These are phyloP conservation scores for Anticlea derivata DNA, from an alignment of 2,888 invertebrate species.

Conservation along the genomic window DNA sequence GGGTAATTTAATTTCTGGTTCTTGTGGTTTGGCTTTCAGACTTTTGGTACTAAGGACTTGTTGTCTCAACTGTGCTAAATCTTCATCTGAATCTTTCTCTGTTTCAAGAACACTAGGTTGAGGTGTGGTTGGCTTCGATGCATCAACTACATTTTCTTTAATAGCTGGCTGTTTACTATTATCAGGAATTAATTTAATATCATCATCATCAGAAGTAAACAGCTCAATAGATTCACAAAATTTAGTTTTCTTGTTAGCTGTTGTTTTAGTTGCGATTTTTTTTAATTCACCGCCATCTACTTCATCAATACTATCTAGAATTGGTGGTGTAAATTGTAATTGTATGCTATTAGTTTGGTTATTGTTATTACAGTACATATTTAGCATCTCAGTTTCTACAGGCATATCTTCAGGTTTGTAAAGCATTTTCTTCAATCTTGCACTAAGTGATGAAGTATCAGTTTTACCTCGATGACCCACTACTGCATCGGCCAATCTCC, in stretches of 20 bases:
- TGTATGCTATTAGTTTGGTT: slow-evolving; percentile 22
- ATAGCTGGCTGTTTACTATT: slow-evolving; percentile 1
- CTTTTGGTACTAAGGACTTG: slow-evolving; percentile 74
- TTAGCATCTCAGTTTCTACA: slow-evolving; percentile 4
- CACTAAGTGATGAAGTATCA: slow-evolving; percentile 68
- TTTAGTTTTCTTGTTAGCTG: slow-evolving; percentile 2
- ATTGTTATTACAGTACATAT: slow-evolving; percentile 13
- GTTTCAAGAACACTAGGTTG: slow-evolving; percentile 33
- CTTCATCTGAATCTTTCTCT: slow-evolving; percentile 71
- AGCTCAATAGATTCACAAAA: slow-evolving; percentile 23
- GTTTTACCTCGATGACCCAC: slow-evolving; percentile 61
- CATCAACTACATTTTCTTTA: slow-evolving; percentile 13
- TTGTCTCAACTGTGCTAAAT: slow-evolving; percentile 71
- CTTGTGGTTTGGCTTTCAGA: slow-evolving; percentile 42
- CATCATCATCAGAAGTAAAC: slow-evolving; percentile 35
- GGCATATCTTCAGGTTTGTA: slow-evolving; percentile 44
- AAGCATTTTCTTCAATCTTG: slow-evolving; percentile 71
- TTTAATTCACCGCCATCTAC: slow-evolving; percentile 20
- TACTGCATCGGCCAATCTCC: slow-evolving; percentile 82
- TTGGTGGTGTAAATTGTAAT: slow-evolving; percentile 15
- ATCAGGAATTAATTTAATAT: slow-evolving; percentile 22
- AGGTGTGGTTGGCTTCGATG: slow-evolving; percentile 23
- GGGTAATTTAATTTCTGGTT: slow-evolving; percentile 35
- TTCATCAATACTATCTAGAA: slow-evolving; percentile 24
- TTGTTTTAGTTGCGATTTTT: slow-evolving; percentile 1